Evolutionary conservation across 2,888 invertebrate genomes (phyloP).

Genomic region (Tachina grossa): DNA sequence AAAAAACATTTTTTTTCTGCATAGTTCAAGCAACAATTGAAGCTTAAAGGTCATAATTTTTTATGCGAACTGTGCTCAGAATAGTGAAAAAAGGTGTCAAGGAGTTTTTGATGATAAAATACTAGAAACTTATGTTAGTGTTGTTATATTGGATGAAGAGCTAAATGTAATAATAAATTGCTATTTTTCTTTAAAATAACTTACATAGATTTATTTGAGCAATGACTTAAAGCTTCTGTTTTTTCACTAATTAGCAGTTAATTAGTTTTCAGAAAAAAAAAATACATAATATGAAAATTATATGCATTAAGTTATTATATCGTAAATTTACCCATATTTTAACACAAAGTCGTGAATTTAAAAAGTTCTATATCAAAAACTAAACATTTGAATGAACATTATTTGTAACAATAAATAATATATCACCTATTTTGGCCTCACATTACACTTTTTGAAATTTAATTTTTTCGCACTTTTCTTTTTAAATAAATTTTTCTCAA

Average conservation of each 20-base stretch:
- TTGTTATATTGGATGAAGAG: neutral
- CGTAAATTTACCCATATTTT: no score
- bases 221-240: neutral
- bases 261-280: no score
- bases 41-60: conserved; percentile 57
- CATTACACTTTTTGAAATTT: neutral
- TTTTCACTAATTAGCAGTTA: neutral
- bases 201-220: neutral
- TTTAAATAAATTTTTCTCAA: conserved; percentile 6
- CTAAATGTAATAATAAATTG: neutral
- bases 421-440: neutral
- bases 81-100: conserved; percentile 52
- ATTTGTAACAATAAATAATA: no score
- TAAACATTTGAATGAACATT: neutral
- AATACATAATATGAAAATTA: no score
- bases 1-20: conserved; percentile 21
- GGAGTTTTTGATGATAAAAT: conserved; percentile 38
- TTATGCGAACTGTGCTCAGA: conserved; percentile 25
- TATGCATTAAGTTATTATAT: no score
- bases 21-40: conserved; percentile 39
- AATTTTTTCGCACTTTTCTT: conserved; percentile 11
- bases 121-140: neutral
- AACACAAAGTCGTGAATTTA: no score
- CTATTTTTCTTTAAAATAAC: no score
- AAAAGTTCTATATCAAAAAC: no score